Conservation (phyloP, 2,113 vertebrate genomes). For the Trematomus loennbergii region DNA sequence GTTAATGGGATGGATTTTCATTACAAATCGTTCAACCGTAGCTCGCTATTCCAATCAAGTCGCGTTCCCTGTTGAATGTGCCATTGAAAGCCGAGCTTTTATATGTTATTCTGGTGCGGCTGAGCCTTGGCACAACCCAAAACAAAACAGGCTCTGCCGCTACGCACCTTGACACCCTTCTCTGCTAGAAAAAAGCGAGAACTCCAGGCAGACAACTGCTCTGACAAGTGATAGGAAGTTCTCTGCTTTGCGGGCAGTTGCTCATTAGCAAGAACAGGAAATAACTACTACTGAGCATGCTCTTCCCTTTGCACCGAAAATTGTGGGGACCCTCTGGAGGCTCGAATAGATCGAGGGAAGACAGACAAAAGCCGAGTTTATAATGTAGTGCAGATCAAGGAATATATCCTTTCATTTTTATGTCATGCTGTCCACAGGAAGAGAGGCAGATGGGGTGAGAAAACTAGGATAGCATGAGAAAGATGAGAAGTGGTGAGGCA, state of each 20-base stretch:
- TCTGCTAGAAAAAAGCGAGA: constrained; percentile 11
- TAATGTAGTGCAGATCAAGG: constrained; percentile 36
- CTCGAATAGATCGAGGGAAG: constrained; percentile 1
- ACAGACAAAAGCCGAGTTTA: constrained; percentile 17
- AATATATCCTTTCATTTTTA: constrained; percentile 27
- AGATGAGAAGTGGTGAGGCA: not conserved
- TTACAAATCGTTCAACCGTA: constrained; percentile 41
- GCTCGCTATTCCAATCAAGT: constrained; percentile 48
- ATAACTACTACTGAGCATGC: constrained; percentile 38
- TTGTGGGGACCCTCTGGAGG: constrained; percentile 12
- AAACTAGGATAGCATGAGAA: not conserved
- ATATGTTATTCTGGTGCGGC: constrained; percentile 41
- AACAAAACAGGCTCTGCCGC: constrained; percentile 14
- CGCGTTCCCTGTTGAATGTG: constrained; percentile 34
- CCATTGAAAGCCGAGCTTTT: constrained; percentile 15
- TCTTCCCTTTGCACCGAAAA: constrained; percentile 6
- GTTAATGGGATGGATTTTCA: constrained; percentile 61
- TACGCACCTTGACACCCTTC: constrained; percentile 63
- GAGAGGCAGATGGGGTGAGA: constrained; percentile 29
- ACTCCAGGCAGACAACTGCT: constrained; percentile 40
- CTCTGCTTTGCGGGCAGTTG: constrained; percentile 30
- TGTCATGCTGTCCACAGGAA: constrained; percentile 5
- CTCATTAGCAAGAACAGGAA: constrained; percentile 66
- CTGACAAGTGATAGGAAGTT: constrained; percentile 63
- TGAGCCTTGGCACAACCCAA: not conserved